A percentile compares a stretch with the other conserved stretches of the same genome.
These are phyloP conservation scores for Cromileptes altivelis DNA, from an alignment of 2,113 vertebrate species.

Conservation along the genomic window DNA sequence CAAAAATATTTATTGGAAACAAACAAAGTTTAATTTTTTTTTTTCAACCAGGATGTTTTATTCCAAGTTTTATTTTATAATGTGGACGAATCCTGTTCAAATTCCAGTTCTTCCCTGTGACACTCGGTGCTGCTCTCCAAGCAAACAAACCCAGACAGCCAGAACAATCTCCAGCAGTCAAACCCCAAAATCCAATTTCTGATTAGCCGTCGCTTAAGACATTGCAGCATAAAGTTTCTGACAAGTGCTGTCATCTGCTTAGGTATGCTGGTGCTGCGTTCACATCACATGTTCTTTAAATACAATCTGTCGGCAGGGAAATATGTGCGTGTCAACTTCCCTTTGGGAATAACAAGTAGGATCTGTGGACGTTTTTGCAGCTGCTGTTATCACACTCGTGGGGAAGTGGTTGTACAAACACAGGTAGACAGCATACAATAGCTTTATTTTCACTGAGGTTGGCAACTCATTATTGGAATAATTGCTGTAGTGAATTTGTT, in stretches of 20 bases:
- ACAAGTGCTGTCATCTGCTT: background rate
- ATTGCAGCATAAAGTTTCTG: constrained; percentile 19
- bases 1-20: background rate
- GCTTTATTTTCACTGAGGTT: background rate
- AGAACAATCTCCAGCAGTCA: background rate
- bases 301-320: background rate
- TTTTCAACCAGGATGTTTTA: background rate
- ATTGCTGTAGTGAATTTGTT: background rate
- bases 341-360: background rate
- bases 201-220: background rate
- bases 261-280: constrained; percentile 1
- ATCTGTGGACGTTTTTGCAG: constrained; percentile 1
- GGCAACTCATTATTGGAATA: background rate
- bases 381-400: constrained; percentile 1
- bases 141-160: background rate
- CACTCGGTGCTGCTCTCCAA: background rate
- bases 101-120: too few species aligned
- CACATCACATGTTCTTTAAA: constrained; percentile 13
- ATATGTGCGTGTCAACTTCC: background rate
- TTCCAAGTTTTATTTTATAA: background rate
- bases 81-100: background rate
- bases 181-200: background rate
- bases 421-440: background rate
- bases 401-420: background rate
- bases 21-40: background rate